A percentile compares a stretch with the other conserved stretches of the same genome.
These are phyloP conservation scores for Schizaphis graminum DNA, from an alignment of 2,888 invertebrate species.

Conservation along the genomic window DNA sequence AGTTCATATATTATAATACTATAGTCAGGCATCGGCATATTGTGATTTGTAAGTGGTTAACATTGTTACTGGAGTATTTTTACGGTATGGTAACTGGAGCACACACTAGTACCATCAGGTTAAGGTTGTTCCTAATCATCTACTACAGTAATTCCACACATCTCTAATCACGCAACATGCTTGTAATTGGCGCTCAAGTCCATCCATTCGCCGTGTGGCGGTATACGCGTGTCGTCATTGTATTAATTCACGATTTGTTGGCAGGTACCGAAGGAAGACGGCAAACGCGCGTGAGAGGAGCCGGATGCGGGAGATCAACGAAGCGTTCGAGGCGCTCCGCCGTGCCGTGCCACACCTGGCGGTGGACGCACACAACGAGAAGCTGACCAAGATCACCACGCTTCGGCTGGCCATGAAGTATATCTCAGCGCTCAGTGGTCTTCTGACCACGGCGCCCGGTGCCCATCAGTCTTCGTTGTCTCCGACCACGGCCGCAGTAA, in stretches of 20 bases:
- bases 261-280: constrained; percentile 79
- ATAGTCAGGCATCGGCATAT: too few relatives aligned
- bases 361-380: constrained; percentile 73
- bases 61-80: too few relatives aligned
- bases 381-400: constrained; percentile 91
- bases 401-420: constrained; percentile 89
- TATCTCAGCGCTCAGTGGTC: constrained; percentile 82
- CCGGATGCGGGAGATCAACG: constrained; percentile 91
- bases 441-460: constrained; percentile 71
- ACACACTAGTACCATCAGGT: too few relatives aligned
- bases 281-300: constrained; percentile 90
- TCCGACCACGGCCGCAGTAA: neutral
- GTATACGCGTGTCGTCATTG: neutral
- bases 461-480: constrained; percentile 54
- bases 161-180: neutral
- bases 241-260: neutral
- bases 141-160: neutral
- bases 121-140: too few relatives aligned
- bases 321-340: constrained; percentile 86
- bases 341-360: constrained; percentile 79
- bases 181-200: neutral
- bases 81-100: too few relatives aligned
- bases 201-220: neutral
- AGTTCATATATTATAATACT: too few relatives aligned
- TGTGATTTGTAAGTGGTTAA: too few relatives aligned